Evolutionary conservation across 2,113 vertebrate genomes (phyloP).

Genomic region (Rhegmatorhina hoffmannsi): DNA sequence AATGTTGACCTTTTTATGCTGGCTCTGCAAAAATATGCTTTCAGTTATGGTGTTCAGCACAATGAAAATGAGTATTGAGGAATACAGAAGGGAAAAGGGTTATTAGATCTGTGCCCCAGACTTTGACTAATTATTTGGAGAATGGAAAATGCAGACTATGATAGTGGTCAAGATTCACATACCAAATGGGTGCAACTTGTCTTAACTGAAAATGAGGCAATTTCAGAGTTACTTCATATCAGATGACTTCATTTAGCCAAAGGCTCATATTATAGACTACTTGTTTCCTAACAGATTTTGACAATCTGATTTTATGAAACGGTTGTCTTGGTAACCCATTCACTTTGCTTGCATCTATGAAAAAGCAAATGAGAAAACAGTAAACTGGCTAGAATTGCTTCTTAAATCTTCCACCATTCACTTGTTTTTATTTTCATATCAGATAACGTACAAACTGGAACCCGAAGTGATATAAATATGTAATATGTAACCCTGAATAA

Average conservation of each 20-base stretch:
- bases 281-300: slow-evolving; percentile 51
- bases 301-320: slow-evolving; percentile 34
- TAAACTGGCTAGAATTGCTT: not conserved
- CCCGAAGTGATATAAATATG: not conserved
- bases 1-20: not conserved
- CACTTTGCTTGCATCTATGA: slow-evolving; percentile 35
- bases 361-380: not conserved
- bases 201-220: slow-evolving; percentile 1
- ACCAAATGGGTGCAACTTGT: not conserved
- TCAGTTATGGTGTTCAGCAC: not conserved
- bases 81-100: not conserved
- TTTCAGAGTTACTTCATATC: slow-evolving; percentile 2
- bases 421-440: not conserved
- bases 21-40: not conserved
- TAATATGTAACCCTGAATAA: not conserved
- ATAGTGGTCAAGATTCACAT: not conserved
- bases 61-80: not conserved
- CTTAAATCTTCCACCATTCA: not conserved
- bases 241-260: not conserved
- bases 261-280: slow-evolving; percentile 19
- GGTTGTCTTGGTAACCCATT: slow-evolving; percentile 51
- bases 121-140: not conserved
- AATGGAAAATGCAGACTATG: not conserved
- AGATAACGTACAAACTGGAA: not conserved
- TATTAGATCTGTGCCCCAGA: not conserved